phyloP scores from a whole-genome alignment of 2,888 invertebrate genomes.

The Ellobium chinense region DNA sequence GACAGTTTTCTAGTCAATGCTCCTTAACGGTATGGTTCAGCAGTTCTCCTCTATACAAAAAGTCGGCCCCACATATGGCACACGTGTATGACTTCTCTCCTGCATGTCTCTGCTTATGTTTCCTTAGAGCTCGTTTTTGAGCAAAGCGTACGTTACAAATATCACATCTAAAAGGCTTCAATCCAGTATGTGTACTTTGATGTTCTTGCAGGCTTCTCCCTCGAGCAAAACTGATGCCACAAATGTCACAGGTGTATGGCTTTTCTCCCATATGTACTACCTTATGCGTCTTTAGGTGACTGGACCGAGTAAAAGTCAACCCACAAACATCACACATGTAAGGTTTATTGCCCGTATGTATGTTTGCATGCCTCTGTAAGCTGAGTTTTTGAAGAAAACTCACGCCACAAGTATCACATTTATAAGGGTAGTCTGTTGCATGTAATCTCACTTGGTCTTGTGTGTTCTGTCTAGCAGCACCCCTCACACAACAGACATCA shows the following conservation, averaged over 20 bases:
- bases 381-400: not conserved
- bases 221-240: not conserved
- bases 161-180: not conserved
- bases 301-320: not conserved
- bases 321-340: constrained; percentile 1
- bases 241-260: not conserved
- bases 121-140: not conserved
- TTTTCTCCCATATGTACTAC: not conserved
- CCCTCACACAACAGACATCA: not conserved
- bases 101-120: not conserved
- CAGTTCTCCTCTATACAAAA: not conserved
- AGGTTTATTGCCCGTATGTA: not conserved
- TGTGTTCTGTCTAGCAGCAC: not conserved
- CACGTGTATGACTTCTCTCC: not conserved
- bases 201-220: not conserved
- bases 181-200: not conserved
- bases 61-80: not conserved
- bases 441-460: not conserved
- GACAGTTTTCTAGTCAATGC: too few relatives aligned
- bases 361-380: not conserved
- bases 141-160: not conserved
- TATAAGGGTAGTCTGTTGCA: not conserved
- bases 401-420: not conserved
- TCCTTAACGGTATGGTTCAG: not conserved
- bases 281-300: not conserved